Evolutionary conservation across 2,888 invertebrate genomes (phyloP), one percentile per base, ranked within the genome.

Genomic region (Hirtodrosophila cameraria): DNA sequence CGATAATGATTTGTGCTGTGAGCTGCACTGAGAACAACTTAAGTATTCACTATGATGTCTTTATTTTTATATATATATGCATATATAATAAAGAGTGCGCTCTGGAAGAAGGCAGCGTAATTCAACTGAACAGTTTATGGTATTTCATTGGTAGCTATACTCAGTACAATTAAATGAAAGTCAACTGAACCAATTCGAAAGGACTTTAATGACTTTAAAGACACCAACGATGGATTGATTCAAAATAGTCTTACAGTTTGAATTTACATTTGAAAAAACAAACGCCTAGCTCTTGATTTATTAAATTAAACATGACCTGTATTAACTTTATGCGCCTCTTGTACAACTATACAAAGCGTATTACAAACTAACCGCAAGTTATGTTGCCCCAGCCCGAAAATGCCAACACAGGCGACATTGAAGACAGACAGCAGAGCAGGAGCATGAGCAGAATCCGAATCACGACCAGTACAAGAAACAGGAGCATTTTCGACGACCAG

Each of bases 271-370:
- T 38, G 18, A 31, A 35, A 45, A 25, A 30, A 25, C 41, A 25
- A 30, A 25, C 41, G 30, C 7, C 15, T 20, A 45, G 49, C 36
- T 48, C 18, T 33, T 60, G 48, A 42, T 39, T 41, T 30, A 68
- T 68, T 66, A 38, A 69, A 54, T 61, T 52, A 59, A 58, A 43
- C 30, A 52, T 41, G 45, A 23, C 31, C 16, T 31, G 20, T 41
- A 43, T 25, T 18, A 69, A 42, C 39, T 55, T 64, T 55, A 67
- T 64, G 57, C 42, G 35, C 4, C 16, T 31, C 54, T 35, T 23
- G 8, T 50, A 46, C 18, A 50, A 28, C 63, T 46, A 27, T 30
- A 62, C 33, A 55, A 33, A 35, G 71, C 42, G 65, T 46, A 57
- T 52, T 57, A 65, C 52, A 65, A 28, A 39, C 39, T 41, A 57